Evolutionary conservation across 1,140 invertebrate species (phyloP).

Genomic region (Pseudomyrmex concolor): DNA sequence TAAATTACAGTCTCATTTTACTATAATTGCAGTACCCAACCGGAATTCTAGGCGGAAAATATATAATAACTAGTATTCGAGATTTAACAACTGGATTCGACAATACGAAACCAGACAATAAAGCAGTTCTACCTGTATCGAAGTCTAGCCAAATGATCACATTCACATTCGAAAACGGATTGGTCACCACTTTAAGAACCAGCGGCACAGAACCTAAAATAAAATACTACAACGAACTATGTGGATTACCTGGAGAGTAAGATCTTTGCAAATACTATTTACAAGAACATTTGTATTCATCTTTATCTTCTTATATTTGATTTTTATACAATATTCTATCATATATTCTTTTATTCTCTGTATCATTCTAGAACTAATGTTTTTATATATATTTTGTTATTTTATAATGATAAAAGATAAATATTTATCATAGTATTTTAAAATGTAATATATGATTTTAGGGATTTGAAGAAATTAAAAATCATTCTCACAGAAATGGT

Average conservation of each 20-base stretch:
- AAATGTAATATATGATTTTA: slow-evolving; percentile 81
- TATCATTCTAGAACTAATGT: not conserved
- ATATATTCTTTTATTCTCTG: not conserved
- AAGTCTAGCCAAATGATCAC: slow-evolving; percentile 97
- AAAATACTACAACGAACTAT: slow-evolving; percentile 98
- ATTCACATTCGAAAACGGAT: slow-evolving; percentile 95
- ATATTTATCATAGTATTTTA: not conserved
- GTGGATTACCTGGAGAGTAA: slow-evolving; percentile 88
- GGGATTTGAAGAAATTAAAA: slow-evolving; percentile 88
- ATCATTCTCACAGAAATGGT: slow-evolving; percentile 91
- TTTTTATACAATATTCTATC: not conserved
- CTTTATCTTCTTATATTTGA: not conserved
- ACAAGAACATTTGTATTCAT: not conserved
- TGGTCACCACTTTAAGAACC: slow-evolving; percentile 95
- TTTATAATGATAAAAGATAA: not conserved
- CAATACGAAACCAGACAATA: slow-evolving; percentile 89
- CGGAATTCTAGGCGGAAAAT: slow-evolving; percentile 89
- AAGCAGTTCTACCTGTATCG: slow-evolving; percentile 91
- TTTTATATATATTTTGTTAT: not conserved
- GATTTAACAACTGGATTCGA: slow-evolving; percentile 97
- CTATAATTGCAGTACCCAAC: slow-evolving; percentile 90
- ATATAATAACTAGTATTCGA: slow-evolving; percentile 90
- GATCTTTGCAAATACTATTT: slow-evolving; percentile 66
- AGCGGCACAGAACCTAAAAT: slow-evolving; percentile 99
- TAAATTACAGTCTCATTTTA: too few species aligned